A percentile compares a stretch with the other conserved stretches of the same genome.
Evolutionary conservation across 2,797 vertebrate species (phyloP).

Genomic region (Paratrypauchen microcephalus): DNA sequence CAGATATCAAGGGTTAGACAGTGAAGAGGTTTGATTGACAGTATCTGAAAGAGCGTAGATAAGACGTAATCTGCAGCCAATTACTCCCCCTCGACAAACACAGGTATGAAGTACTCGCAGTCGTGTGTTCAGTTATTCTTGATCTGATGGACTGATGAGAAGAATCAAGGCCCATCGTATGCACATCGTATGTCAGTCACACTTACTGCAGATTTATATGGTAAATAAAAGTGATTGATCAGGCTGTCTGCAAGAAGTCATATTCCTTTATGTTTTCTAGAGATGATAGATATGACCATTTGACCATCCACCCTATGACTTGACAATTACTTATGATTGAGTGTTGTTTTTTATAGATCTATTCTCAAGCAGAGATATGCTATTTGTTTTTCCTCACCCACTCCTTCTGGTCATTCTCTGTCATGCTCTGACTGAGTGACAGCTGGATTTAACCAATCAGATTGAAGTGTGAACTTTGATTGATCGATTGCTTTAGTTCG

Average conservation of each 20-base stretch:
- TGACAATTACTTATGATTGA: neutral
- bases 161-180: neutral
- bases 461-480: neutral
- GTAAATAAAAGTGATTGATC: too few species aligned
- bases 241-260: too few species aligned
- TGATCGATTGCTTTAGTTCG: too few species aligned
- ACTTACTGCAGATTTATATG: neutral
- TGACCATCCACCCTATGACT: too few species aligned
- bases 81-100: slow-evolving; percentile 72
- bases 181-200: neutral
- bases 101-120: slow-evolving; percentile 68
- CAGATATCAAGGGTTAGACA: slow-evolving; percentile 45
- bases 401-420: too few species aligned
- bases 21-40: slow-evolving; percentile 72
- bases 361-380: too few species aligned
- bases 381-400: too few species aligned
- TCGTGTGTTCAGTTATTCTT: slow-evolving; percentile 69
- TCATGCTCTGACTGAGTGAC: neutral
- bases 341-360: neutral
- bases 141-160: slow-evolving; percentile 39
- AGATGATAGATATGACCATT: too few species aligned
- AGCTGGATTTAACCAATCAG: neutral
- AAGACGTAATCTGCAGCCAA: slow-evolving; percentile 76
- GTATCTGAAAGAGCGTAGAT: slow-evolving; percentile 68
- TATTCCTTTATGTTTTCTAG: too few species aligned